Evolutionary conservation across 2,888 invertebrate genomes (phyloP).

Genomic region (Orthosia incerta): DNA sequence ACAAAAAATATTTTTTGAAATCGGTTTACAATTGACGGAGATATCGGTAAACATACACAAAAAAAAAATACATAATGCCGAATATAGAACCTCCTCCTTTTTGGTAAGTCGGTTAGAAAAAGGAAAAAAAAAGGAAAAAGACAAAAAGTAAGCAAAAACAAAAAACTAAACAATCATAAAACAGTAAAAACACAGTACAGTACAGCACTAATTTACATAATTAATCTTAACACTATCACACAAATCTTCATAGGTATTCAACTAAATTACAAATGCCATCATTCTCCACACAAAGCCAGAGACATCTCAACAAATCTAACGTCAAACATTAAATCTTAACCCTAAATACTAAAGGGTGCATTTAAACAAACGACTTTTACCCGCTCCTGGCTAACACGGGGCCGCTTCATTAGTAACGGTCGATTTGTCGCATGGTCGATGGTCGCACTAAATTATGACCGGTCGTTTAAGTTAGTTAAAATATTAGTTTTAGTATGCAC

Average conservation of each 20-base stretch:
- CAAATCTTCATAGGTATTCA: neutral
- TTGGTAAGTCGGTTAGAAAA: no score
- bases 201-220: no score
- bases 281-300: slow-evolving; percentile 23
- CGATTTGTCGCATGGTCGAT: slow-evolving; percentile 82
- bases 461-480: slow-evolving; percentile 78
- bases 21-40: no score
- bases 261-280: slow-evolving; percentile 3
- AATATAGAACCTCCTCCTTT: no score
- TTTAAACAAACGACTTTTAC: slow-evolving; percentile 64
- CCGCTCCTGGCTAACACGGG: slow-evolving; percentile 53
- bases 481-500: slow-evolving; percentile 81
- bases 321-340: slow-evolving; percentile 61
- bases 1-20: no score
- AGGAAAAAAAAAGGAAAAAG: no score
- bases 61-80: no score
- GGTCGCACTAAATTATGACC: slow-evolving; percentile 80
- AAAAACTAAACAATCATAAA: no score
- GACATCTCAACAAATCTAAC: slow-evolving; percentile 38
- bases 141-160: no score
- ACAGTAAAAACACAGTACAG: no score
- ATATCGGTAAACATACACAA: no score
- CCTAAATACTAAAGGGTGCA: slow-evolving; percentile 55
- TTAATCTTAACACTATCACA: neutral
- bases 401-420: slow-evolving; percentile 80